Percentiles rank a stretch among this genome's conserved stretches.
Evolutionary conservation across 2,888 invertebrate genomes (phyloP).

Genomic region (Xestia c-nigrum): DNA sequence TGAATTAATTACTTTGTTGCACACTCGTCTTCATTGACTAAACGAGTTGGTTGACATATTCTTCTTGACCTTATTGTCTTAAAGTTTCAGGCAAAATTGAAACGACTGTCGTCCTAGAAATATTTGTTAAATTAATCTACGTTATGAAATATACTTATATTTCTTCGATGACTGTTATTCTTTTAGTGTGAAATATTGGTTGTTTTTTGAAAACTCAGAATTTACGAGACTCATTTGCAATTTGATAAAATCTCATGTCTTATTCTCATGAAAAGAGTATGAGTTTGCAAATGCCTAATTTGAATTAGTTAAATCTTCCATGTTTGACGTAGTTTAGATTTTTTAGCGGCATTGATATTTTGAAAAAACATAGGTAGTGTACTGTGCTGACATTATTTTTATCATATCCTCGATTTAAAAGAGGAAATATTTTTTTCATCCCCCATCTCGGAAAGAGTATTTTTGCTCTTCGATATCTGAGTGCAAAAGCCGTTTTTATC

Average conservation of each 20-base stretch:
- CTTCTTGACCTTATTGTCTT: conserved; percentile 7
- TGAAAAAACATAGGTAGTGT: conserved; percentile 2
- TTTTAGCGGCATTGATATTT: conserved; percentile 46
- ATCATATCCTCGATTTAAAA: background rate
- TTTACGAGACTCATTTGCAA: conserved; percentile 52
- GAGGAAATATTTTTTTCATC: too few species aligned
- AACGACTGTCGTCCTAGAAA: background rate
- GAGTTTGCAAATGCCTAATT: conserved; percentile 72
- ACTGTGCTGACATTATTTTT: background rate
- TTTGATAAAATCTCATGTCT: conserved; percentile 65
- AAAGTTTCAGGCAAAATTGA: background rate
- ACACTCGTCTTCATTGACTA: background rate
- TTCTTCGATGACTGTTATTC: too few species aligned
- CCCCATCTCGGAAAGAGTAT: too few species aligned
- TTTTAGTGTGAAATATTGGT: too few species aligned
- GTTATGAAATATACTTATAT: background rate
- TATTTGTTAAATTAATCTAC: background rate
- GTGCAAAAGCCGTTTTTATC: too few species aligned
- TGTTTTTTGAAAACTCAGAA: conserved; percentile 29
- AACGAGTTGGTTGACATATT: background rate
- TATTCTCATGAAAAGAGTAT: conserved; percentile 70
- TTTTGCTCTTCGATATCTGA: too few species aligned
- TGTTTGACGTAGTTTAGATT: conserved; percentile 71
- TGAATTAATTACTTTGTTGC: conserved; percentile 3
- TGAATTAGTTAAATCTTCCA: conserved; percentile 65